Evolutionary conservation across 2,797 vertebrate species (phyloP).

Genomic region (Scolopax rusticola): DNA sequence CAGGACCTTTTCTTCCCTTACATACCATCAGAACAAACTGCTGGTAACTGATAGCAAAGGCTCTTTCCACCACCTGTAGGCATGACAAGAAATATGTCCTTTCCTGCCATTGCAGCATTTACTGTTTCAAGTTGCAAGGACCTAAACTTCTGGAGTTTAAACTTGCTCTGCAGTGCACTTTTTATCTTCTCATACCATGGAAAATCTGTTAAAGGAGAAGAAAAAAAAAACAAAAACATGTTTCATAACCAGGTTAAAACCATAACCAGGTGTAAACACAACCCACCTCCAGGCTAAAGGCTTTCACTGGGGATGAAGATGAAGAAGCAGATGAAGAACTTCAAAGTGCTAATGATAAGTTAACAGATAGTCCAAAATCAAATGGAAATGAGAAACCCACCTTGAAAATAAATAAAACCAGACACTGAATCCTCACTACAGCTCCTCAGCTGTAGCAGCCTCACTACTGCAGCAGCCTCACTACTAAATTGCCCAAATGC

Average conservation of each 20-base stretch:
- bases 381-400: background rate
- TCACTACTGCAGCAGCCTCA: background rate
- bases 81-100: conserved; percentile 95
- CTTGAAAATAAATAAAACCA: background rate
- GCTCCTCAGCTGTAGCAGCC: background rate
- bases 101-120: conserved; percentile 90
- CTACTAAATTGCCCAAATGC: background rate
- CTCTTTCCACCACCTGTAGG: conserved; percentile 97
- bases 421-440: background rate
- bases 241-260: background rate
- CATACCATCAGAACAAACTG: conserved; percentile 90
- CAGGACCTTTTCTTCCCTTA: background rate
- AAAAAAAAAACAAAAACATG: background rate
- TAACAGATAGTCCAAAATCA: background rate
- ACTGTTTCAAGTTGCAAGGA: conserved; percentile 90
- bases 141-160: conserved; percentile 88
- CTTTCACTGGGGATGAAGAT: background rate
- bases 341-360: background rate
- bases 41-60: conserved; percentile 95
- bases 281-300: background rate
- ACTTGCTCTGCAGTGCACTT: conserved; percentile 80
- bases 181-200: conserved; percentile 88
- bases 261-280: background rate
- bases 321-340: background rate
- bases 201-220: conserved; percentile 83